A percentile compares a stretch with the other conserved stretches of the same genome.
Conservation (phyloP, 2,113 vertebrate species). For the Pteropus alecto region DNA sequence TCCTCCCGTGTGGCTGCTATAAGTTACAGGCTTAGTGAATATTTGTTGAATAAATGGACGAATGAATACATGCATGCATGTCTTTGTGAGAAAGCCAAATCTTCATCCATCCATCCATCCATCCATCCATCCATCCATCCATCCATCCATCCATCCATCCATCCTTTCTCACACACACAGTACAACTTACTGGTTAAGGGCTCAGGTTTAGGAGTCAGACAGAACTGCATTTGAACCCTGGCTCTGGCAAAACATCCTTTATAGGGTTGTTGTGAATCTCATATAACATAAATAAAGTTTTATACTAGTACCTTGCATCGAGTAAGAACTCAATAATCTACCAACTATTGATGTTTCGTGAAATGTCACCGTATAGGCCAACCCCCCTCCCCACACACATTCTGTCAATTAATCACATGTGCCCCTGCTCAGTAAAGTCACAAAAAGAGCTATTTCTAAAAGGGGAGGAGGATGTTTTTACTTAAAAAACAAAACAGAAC, state of each 20-base stretch:
- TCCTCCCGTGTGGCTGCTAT: background rate
- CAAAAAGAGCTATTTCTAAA: background rate
- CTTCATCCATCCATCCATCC: background rate
- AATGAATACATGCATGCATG: background rate
- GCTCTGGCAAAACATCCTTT: background rate
- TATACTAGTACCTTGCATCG: background rate
- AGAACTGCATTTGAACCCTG: background rate
- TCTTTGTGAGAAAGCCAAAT: background rate
- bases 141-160: background rate
- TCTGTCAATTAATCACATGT: background rate
- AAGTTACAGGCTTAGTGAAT: background rate
- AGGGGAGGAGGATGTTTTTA: background rate
- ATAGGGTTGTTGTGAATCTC: background rate
- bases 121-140: fast-evolving
- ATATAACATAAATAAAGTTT: background rate
- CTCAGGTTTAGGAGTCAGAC: background rate
- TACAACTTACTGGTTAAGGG: background rate
- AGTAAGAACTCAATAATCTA: background rate
- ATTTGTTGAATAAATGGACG: background rate
- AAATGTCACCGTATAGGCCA: background rate
- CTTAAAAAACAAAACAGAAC: background rate
- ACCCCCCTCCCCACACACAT: too few relatives aligned
- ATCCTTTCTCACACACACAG: background rate
- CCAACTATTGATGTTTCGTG: background rate
- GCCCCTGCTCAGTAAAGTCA: background rate